Evolutionary conservation across 2,797 vertebrate species (phyloP).

Genomic region (Luscinia megarhynchos): DNA sequence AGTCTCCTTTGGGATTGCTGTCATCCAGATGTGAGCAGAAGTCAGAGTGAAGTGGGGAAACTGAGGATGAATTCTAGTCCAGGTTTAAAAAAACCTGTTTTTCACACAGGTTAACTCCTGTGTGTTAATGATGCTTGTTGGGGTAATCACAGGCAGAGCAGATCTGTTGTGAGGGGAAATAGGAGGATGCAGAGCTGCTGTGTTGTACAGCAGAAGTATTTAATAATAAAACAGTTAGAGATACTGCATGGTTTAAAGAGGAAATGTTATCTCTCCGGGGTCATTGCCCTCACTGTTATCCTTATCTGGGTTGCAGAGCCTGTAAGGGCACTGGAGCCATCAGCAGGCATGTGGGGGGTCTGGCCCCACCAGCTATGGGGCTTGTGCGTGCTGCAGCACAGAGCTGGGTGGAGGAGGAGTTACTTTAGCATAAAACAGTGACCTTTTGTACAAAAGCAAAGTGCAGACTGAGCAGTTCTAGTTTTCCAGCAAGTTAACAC

Average conservation of each 20-base stretch:
- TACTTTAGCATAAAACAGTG: neutral
- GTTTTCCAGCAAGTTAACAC: neutral
- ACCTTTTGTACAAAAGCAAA: slow-evolving; percentile 56
- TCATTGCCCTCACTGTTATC: neutral
- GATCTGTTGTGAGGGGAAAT: neutral
- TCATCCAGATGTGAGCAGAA: neutral
- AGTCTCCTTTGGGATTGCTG: neutral
- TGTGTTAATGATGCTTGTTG: neutral
- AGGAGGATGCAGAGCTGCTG: neutral
- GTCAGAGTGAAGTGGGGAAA: neutral
- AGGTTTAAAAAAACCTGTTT: too few species aligned
- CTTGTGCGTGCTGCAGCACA: neutral
- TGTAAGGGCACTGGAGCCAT: neutral
- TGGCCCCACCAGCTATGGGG: neutral
- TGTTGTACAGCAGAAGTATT: neutral
- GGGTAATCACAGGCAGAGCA: neutral
- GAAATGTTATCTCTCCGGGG: neutral
- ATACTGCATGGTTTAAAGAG: neutral
- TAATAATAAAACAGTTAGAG: slow-evolving; percentile 26
- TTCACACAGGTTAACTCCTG: neutral
- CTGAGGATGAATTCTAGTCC: neutral
- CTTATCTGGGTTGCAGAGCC: slow-evolving; percentile 4
- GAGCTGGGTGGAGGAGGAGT: neutral
- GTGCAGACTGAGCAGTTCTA: slow-evolving; percentile 18
- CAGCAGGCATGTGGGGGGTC: neutral